Evolutionary conservation across 2,888 invertebrate genomes (phyloP).

Genomic region (Amphiduros pacificus): DNA sequence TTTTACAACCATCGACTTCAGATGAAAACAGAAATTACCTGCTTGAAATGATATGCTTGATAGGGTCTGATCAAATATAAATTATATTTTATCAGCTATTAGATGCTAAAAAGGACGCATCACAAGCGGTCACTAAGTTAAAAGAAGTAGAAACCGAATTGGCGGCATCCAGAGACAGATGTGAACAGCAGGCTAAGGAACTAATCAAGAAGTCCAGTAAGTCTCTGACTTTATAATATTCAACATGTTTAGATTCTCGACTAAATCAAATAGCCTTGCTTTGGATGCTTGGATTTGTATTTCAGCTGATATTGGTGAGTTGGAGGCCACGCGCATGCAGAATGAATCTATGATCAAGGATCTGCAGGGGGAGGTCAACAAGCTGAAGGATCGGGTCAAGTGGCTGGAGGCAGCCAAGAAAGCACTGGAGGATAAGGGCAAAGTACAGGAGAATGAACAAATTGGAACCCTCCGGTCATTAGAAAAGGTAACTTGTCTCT

Average conservation of each 20-base stretch:
- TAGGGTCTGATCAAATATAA: too few relatives aligned
- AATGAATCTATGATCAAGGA: conserved; percentile 45
- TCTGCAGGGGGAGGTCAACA: conserved; percentile 37
- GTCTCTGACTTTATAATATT: too few relatives aligned
- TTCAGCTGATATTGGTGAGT: conserved; percentile 48
- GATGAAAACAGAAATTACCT: too few relatives aligned
- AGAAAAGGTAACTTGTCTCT: conserved; percentile 38
- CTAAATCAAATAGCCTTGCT: too few relatives aligned
- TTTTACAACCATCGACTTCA: too few relatives aligned
- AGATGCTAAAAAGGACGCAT: conserved; percentile 35
- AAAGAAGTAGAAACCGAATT: conserved; percentile 46
- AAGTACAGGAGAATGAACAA: conserved; percentile 37
- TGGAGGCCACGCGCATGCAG: conserved; percentile 52
- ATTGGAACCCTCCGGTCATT: conserved; percentile 36
- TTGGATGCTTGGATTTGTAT: too few relatives aligned
- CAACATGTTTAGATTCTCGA: too few relatives aligned
- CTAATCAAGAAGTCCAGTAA: conserved; percentile 52
- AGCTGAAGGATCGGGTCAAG: conserved; percentile 40
- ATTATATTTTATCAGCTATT: conserved; percentile 31
- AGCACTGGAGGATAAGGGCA: conserved; percentile 37
- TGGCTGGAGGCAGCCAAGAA: conserved; percentile 45
- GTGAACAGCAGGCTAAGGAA: conserved; percentile 48
- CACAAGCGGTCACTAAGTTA: conserved; percentile 34
- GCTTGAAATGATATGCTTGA: too few relatives aligned
- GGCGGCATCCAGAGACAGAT: conserved; percentile 42